phyloP scores from a whole-genome alignment of 2,888 invertebrate species.

The Gnatocerus cornutus region DNA sequence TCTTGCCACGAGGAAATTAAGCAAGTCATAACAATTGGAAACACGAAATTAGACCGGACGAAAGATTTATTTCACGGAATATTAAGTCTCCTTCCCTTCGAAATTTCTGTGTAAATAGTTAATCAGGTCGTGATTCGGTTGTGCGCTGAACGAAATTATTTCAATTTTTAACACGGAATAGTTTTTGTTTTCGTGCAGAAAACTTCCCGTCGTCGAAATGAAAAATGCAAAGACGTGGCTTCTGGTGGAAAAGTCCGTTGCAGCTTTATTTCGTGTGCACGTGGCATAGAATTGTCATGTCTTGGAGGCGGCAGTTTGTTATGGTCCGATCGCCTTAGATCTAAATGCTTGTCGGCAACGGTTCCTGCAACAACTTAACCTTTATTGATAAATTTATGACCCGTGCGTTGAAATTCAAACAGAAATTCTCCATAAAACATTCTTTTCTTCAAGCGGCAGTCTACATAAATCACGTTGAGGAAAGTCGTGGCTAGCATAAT shows the following conservation, averaged over 20 bases:
- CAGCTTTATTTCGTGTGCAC: conserved; percentile 2
- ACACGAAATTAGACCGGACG: neutral
- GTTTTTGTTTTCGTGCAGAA: neutral
- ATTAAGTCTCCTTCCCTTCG: neutral
- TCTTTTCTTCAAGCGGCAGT: conserved; percentile 35
- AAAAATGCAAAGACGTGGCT: neutral
- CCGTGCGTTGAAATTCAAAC: conserved; percentile 50
- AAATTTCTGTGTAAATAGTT: neutral
- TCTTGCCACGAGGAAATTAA: conserved; percentile 7
- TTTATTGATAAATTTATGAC: conserved; percentile 53
- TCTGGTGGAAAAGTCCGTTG: neutral
- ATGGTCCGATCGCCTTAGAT: conserved; percentile 38
- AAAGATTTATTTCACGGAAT: conserved; percentile 3
- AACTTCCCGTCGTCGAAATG: neutral
- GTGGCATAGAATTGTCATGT: conserved; percentile 29
- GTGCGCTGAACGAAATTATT: too few relatives aligned
- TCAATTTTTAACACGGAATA: too few relatives aligned
- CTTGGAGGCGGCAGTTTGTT: conserved; percentile 29
- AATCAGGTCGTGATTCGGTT: too few relatives aligned
- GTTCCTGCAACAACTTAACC: conserved; percentile 49
- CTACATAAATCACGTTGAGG: conserved; percentile 44
- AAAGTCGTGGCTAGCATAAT: conserved; percentile 42
- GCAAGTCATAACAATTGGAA: conserved; percentile 3
- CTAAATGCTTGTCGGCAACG: conserved; percentile 47
- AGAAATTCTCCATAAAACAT: conserved; percentile 50